Evolutionary conservation across 2,113 vertebrate species (phyloP).

Genomic region (Catharus bicknelli): DNA sequence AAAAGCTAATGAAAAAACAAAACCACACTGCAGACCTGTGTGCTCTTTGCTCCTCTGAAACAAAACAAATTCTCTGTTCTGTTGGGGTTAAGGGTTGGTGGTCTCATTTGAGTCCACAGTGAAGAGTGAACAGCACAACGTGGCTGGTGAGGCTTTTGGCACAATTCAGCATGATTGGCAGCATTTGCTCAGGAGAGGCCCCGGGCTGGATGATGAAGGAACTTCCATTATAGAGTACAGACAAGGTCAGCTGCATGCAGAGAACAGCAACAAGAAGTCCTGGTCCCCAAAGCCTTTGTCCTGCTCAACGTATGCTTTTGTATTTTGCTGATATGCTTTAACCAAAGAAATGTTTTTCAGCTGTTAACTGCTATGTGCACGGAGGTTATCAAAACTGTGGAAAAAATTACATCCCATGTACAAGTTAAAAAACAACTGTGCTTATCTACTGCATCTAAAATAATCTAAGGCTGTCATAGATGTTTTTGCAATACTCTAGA

Average conservation of each 20-base stretch:
- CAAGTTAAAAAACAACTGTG: neutral
- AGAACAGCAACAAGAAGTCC: constrained; percentile 24
- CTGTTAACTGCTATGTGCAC: constrained; percentile 28
- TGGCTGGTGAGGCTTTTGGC: neutral
- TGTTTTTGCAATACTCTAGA: constrained; percentile 32
- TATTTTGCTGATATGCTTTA: constrained; percentile 46
- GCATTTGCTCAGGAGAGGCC: constrained; percentile 9
- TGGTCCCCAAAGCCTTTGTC: constrained; percentile 37
- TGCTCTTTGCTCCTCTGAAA: neutral
- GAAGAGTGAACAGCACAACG: neutral
- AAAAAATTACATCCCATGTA: neutral
- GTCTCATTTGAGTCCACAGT: neutral
- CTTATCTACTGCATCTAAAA: constrained; percentile 41
- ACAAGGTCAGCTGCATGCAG: constrained; percentile 55
- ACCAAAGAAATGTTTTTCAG: constrained; percentile 27
- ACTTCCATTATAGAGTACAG: constrained; percentile 64
- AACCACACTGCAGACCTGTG: neutral
- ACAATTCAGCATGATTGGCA: constrained; percentile 14
- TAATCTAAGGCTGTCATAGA: constrained; percentile 28
- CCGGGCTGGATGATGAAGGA: constrained; percentile 49
- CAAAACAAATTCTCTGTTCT: constrained; percentile 21
- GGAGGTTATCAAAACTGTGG: constrained; percentile 62
- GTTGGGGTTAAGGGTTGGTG: constrained; percentile 1
- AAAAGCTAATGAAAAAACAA: neutral
- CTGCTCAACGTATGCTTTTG: neutral